These are phyloP conservation scores for Neodiprion virginianus DNA, from an alignment of 1,140 invertebrate genomes.

Conservation along the genomic window DNA sequence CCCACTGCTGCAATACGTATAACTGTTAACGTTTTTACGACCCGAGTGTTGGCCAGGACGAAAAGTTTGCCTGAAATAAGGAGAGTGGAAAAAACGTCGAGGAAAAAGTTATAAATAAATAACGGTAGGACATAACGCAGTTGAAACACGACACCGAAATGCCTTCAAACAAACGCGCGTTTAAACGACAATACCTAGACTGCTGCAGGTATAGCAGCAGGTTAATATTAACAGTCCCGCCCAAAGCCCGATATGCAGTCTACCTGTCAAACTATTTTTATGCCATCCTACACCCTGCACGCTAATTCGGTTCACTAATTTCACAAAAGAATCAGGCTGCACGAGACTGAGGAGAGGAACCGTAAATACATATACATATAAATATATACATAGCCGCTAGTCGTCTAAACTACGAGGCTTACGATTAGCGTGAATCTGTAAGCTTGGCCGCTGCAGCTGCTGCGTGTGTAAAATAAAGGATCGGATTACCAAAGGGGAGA, in stretches of 20 bases:
- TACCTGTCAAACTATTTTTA: not conserved
- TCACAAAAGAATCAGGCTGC: not conserved
- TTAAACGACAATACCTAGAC: too few species aligned
- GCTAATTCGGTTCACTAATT: not conserved
- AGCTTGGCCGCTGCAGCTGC: not conserved
- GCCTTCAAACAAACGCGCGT: too few species aligned
- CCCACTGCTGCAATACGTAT: too few species aligned
- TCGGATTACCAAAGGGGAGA: not conserved
- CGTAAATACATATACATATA: not conserved
- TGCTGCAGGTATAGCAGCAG: too few species aligned
- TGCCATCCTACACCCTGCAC: too few species aligned
- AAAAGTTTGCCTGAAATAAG: not conserved
- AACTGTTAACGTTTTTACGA: not conserved
- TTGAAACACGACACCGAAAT: too few species aligned
- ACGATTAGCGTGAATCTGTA: not conserved
- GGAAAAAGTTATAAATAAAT: too few species aligned
- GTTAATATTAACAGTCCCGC: too few species aligned
- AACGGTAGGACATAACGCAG: too few species aligned
- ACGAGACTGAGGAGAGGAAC: not conserved
- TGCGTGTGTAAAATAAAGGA: not conserved
- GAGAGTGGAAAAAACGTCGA: too few species aligned
- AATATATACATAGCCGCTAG: not conserved
- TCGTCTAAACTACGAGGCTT: too few species aligned
- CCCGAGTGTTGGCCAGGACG: not conserved
- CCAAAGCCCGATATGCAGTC: not conserved